Evolutionary conservation across 1,140 invertebrate species (phyloP), one percentile per base, ranked within the genome.

Genomic region (Orchestia grillus): DNA sequence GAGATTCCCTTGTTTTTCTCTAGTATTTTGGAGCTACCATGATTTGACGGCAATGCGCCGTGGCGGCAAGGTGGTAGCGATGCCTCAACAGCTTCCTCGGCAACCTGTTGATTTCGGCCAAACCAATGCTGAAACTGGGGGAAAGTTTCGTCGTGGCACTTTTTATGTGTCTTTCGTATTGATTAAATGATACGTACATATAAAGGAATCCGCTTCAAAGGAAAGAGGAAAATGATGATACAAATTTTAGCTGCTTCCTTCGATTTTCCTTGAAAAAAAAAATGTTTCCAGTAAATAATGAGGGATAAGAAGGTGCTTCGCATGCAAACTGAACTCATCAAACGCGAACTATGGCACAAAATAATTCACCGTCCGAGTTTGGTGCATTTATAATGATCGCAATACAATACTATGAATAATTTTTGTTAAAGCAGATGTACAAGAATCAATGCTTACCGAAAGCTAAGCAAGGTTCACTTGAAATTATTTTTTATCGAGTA

Each of bases 1-100:
- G 41, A 19, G 92, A 94, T 44, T 94, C 90, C 8, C 90, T 94
- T 47, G 44, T 94, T 94, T 94, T 94, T 94, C 44, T 40, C 92
- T 94, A 0, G 36, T 45, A 47, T 44, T 94, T 44, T 94, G 43
- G 44, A 94, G 40, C 43, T 45, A 94, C 11, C 44, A 4, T 44
- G 92, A 94, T 94, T 94, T 45, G 92, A 94, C 36, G 62, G 62
- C 62, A 47, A n/a, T 23, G 44, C 92, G 3, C 44, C 44, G 36
- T 44, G 47, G 47, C 88, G 87, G 41, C 88, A 91, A 19, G 6
- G 88, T 91, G 28, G 62, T 19, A 77, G 28, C 62, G 43, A 90
- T 42, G 36, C 88, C 15, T 41, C 88, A 41, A 90, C 88, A 8
- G 41, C 36, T 94, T 45, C 8, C 44, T 40, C 4, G 47, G 36